Percentiles rank a stretch among this genome's conserved stretches.
Evolutionary conservation across 2,888 invertebrate genomes (phyloP).

Genomic region (Tiliacea aurago): DNA sequence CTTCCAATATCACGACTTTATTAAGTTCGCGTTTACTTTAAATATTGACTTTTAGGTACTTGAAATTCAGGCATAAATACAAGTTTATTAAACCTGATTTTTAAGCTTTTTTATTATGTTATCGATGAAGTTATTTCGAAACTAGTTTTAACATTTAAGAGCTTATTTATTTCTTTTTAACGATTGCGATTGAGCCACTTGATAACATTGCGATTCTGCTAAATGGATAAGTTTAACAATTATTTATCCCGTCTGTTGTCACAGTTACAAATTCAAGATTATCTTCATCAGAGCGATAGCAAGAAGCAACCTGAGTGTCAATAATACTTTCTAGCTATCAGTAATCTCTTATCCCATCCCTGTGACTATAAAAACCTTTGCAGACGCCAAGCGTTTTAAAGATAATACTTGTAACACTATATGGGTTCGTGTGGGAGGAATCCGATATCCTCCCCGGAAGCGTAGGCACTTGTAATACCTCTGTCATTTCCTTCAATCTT

Average conservation of each 20-base stretch:
- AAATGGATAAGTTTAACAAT: constrained; percentile 19
- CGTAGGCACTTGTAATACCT: constrained; percentile 13
- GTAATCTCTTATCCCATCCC: constrained; percentile 24
- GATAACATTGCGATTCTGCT: constrained; percentile 25
- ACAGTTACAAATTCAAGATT: constrained; percentile 26
- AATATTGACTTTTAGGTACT: constrained; percentile 28
- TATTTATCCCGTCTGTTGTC: constrained; percentile 15
- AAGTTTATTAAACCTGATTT: constrained; percentile 36
- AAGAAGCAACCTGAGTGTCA: constrained; percentile 10
- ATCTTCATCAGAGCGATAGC: constrained; percentile 10
- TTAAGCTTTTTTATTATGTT: constrained; percentile 27
- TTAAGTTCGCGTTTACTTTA: constrained; percentile 55
- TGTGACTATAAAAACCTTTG: constrained; percentile 21
- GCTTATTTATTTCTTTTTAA: constrained; percentile 38
- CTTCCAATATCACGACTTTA: constrained; percentile 76
- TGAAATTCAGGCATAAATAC: constrained; percentile 9
- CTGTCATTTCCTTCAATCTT: constrained; percentile 38
- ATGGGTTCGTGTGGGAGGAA: constrained; percentile 38
- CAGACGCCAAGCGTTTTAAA: constrained; percentile 7
- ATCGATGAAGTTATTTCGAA: constrained; percentile 48
- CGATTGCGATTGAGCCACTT: constrained; percentile 25
- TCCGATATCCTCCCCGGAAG: constrained; percentile 29
- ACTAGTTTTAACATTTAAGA: constrained; percentile 43
- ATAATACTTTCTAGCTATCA: constrained; percentile 12
- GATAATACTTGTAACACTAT: constrained; percentile 24